Conservation (phyloP, 2,797 vertebrate genomes). For the Crocidura indochinensis region DNA sequence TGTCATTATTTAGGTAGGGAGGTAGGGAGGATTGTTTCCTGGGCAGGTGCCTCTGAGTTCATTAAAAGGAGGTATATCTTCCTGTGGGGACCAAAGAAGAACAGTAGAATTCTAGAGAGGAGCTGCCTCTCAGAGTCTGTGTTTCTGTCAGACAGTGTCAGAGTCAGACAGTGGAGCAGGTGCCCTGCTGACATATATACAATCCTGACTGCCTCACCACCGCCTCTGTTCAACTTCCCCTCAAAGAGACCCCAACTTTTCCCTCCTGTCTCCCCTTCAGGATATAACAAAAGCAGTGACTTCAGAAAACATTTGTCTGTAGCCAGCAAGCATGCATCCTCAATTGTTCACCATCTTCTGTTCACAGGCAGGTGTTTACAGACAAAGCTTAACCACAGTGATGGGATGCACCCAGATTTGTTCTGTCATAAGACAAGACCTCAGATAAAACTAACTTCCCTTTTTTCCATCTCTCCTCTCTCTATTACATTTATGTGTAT, state of each 20-base stretch:
- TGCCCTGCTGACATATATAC: not conserved
- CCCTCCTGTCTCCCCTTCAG: not conserved
- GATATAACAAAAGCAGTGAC: not conserved
- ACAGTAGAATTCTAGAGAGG: not conserved
- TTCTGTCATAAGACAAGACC: not conserved
- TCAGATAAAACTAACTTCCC: not conserved
- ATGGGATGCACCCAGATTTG: not conserved
- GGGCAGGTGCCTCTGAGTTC: not conserved
- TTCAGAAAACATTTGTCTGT: not conserved
- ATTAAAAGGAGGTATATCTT: not conserved
- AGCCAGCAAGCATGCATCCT: not conserved
- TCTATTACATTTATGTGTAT: not conserved
- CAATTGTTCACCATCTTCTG: constrained; percentile 12
- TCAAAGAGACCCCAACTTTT: not conserved
- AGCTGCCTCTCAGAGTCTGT: not conserved
- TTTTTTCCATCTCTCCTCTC: not conserved
- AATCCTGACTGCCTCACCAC: not conserved
- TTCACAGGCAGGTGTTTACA: not conserved
- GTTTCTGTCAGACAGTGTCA: not conserved
- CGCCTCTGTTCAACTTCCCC: not conserved
- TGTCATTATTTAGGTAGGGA: fast-evolving
- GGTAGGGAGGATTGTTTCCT: not conserved
- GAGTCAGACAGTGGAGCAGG: constrained; percentile 3
- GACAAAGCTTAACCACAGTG: not conserved
- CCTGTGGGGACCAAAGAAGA: not conserved